Evolutionary conservation across 1,140 invertebrate species (phyloP), one percentile per base, ranked within the genome.

Genomic region (Metopolophium dirhodum): DNA sequence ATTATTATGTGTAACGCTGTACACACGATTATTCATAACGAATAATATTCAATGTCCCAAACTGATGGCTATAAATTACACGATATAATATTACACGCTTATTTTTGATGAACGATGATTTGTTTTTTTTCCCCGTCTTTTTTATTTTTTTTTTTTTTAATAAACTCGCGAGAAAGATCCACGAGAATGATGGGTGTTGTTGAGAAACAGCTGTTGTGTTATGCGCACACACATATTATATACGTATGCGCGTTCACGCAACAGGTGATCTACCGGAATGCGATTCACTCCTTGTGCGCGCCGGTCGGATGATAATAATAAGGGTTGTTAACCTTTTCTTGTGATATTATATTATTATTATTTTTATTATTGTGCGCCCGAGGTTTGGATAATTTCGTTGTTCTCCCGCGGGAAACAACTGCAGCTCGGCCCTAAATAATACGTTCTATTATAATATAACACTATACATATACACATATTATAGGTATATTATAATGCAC

Each of bases 191-290:
- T 88, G 51, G 35, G 51, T 23, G 54, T 22, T 57, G 49, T 54
- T 26, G n/a, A 89, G 11, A 54, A 49, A 57, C 87, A 89, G 37
- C n/a, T 89, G 87, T 89, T 91, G 30, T n/a, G 18, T 22, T n/a
- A n/a, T 7, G 30, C 9, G 49, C 22, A 68, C 11, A 91, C 41
- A 37, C 35, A 77, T 61, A n/a, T n/a, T n/a, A 77, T 20, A n/a
- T n/a, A n/a, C 7, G 6, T 37, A 22, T n/a, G n/a, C n/a, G n/a
- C n/a, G n/a, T n/a, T 49, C 35, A 91, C n/a, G 45, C 90, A 83
- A 91, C 90, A 91, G 90, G 90, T 91, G 90, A 91, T 91, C 90
- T 91, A 91, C 47, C 68, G 68, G 90, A 91, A 91, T 91, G 61
- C 68, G 90, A 91, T 77, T 77, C 47, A 77, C 47, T 77, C 90